Base-by-base conservation (phyloP, 2,888 invertebrate species). In the Pristionchus arcanus region DNA sequence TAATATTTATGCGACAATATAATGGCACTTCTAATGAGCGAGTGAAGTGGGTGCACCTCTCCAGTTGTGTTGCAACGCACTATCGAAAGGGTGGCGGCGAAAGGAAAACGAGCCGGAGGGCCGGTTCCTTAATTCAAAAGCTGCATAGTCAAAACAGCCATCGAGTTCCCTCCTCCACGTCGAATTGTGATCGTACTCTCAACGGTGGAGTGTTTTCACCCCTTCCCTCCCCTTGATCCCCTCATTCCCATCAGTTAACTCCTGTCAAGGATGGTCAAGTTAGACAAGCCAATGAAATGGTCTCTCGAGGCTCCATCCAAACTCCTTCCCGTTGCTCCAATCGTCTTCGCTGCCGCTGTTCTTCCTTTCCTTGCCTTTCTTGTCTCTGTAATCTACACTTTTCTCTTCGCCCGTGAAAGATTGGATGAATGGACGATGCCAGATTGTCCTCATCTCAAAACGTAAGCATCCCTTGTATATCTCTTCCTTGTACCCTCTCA, bases 241-340 rank as follows among this genome's bases (percentile, higher is more conserved):
- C 28, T 86, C 63, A n/a, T 4, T 86, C 37, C n/a, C 15, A 63
- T 34, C 49, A 37, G 59, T 66, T 53, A 25, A 66, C 53, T 77
- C 16, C 25, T 42, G 1, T 0, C 42, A 1, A 28, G 86, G 25
- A 71, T 66, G 71, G 71, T 71, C 25, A 87, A 87, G 28, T 42
- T 87, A 19, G 59, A 37, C 42, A 87, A 87, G 71, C 87, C 87
- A 16, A 87, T 87, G 87, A 25, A 31, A 87, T 87, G 87, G 87
- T 37, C 87, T 31, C 87, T 87, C 37, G 71, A 66, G 28, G 87
- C 87, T 3, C 87, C 87, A 42, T 28, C 42, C n/a, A 87, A 49
- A 15, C 16, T 71, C 0, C 71, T 87, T 42, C 87, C 87, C n/a
- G 87, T 87, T 19, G 68, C 87, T 71, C 87, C 71, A 4, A 87